A percentile compares a stretch with the other conserved stretches of the same genome.
These are phyloP conservation scores for Columba guinea DNA, from an alignment of 2,797 vertebrate genomes.

Conservation along the genomic window DNA sequence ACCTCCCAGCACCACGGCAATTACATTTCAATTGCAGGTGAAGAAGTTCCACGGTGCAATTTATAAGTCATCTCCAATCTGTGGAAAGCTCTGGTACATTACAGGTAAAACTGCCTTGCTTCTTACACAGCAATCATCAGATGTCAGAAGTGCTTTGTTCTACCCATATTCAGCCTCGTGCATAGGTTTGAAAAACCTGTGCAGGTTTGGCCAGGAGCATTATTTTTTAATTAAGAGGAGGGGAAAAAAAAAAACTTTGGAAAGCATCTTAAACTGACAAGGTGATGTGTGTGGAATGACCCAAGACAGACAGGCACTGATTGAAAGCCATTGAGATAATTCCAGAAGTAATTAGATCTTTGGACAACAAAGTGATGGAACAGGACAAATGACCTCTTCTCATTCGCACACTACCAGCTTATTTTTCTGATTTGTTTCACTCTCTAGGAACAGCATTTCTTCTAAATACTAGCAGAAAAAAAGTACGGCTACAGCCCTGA, in stretches of 20 bases:
- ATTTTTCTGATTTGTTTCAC: slow-evolving; percentile 61
- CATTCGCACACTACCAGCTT: slow-evolving; percentile 18
- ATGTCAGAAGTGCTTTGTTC: slow-evolving; percentile 22
- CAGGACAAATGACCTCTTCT: slow-evolving; percentile 68
- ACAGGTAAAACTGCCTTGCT: background rate
- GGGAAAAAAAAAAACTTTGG: background rate
- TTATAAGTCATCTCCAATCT: slow-evolving; percentile 57
- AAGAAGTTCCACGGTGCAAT: slow-evolving; percentile 41
- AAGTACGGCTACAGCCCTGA: background rate
- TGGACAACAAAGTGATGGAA: slow-evolving; percentile 62
- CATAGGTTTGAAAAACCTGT: background rate
- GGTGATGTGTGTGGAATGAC: slow-evolving; percentile 55
- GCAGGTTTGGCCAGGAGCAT: slow-evolving; percentile 10
- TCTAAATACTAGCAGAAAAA: slow-evolving; percentile 24
- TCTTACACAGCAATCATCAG: background rate
- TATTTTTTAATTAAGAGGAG: slow-evolving; percentile 62
- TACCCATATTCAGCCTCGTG: background rate
- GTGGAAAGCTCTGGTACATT: slow-evolving; percentile 14
- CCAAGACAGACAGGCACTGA: slow-evolving; percentile 58
- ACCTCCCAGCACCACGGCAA: background rate
- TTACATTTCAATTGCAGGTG: slow-evolving; percentile 38
- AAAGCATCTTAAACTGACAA: slow-evolving; percentile 50
- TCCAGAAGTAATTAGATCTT: slow-evolving; percentile 70
- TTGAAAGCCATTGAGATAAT: slow-evolving; percentile 69
- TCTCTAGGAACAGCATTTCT: slow-evolving; percentile 46